phyloP scores from a whole-genome alignment of 2,113 vertebrate species.

The Calidris pygmaea region DNA sequence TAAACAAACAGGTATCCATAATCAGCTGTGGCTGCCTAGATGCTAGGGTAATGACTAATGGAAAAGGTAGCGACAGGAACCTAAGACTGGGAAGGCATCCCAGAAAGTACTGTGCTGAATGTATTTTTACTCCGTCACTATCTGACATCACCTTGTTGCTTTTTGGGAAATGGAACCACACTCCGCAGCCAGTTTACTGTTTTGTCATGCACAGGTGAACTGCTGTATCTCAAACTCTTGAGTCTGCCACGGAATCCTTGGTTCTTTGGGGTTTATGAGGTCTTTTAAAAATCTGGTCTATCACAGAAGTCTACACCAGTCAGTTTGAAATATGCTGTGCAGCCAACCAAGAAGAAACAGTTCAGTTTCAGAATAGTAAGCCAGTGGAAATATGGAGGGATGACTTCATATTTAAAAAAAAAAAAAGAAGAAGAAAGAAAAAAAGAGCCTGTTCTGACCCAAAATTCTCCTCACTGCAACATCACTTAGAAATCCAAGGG shows the following conservation, averaged over 20 bases:
- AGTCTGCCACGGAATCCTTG: conserved; percentile 36
- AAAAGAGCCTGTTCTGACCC: neutral
- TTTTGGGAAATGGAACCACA: neutral
- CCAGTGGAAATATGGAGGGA: neutral
- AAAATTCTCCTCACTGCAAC: neutral
- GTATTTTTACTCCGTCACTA: neutral
- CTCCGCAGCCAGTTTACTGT: conserved; percentile 4
- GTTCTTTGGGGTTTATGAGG: neutral
- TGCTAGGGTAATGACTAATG: neutral
- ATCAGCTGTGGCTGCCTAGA: neutral
- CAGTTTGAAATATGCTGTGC: neutral
- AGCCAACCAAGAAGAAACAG: neutral
- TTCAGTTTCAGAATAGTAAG: neutral
- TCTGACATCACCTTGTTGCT: rapidly evolving
- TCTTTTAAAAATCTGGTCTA: neutral
- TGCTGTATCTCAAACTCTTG: conserved; percentile 33
- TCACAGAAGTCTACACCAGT: neutral
- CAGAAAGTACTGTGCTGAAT: neutral
- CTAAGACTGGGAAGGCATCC: neutral
- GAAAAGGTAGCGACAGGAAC: neutral
- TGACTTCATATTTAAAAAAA: neutral
- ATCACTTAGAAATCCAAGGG: neutral
- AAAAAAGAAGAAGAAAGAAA: too few relatives aligned
- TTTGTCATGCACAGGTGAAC: conserved; percentile 35
- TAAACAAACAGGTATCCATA: neutral